Evolutionary conservation across 2,888 invertebrate species (phyloP).

Genomic region (Folsomia manolachei): DNA sequence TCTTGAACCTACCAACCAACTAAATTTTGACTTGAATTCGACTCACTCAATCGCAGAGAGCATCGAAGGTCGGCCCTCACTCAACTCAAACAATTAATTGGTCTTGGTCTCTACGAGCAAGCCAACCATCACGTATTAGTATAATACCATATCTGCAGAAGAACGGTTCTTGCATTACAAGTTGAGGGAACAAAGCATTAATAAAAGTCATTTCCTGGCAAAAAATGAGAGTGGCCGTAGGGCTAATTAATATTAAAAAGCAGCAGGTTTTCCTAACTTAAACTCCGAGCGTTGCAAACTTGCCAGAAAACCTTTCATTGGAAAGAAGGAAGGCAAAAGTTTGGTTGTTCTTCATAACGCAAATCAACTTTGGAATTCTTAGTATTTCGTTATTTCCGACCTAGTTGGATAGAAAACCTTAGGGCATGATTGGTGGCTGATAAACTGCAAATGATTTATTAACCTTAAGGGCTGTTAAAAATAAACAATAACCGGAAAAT

Average conservation of each 20-base stretch:
- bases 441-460: background rate
- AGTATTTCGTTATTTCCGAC: background rate
- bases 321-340: background rate
- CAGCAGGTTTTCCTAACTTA: background rate
- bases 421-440: background rate
- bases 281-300: no score
- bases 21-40: background rate
- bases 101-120: background rate
- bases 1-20: background rate
- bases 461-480: background rate
- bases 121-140: no score
- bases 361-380: background rate
- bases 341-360: no score
- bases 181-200: background rate
- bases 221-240: slow-evolving; percentile 3
- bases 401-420: background rate
- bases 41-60: no score
- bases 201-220: slow-evolving; percentile 21
- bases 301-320: no score
- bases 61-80: background rate
- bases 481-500: no score
- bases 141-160: no score
- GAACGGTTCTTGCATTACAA: no score
- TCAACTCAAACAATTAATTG: background rate
- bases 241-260: slow-evolving; percentile 19